Evolutionary conservation across 2,113 vertebrate genomes (phyloP).

Genomic region (Willisornis vidua): DNA sequence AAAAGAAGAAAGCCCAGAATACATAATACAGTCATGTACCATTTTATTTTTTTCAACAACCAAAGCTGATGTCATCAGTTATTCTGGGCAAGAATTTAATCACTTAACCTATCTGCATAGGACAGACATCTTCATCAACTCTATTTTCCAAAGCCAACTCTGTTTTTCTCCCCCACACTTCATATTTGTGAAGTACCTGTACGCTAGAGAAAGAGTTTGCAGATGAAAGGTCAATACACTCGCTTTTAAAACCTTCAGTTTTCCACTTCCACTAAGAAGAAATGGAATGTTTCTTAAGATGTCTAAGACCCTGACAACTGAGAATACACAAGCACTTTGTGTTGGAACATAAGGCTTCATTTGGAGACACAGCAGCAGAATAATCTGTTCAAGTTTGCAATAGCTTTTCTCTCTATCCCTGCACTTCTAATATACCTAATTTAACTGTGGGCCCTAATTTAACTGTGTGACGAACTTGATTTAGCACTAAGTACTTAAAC

Average conservation of each 20-base stretch:
- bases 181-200: not conserved
- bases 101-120: not conserved
- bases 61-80: not conserved
- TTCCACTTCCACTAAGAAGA: not conserved
- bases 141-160: not conserved
- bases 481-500: not conserved
- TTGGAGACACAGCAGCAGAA: not conserved
- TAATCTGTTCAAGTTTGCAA: not conserved
- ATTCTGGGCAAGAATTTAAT: not conserved
- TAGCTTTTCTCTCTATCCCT: not conserved
- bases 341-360: not conserved
- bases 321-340: not conserved
- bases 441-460: not conserved
- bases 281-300: not conserved
- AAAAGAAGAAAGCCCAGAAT: not conserved
- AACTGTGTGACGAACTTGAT: not conserved
- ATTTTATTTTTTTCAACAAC: not conserved
- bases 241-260: not conserved
- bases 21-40: not conserved
- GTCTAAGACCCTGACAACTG: not conserved
- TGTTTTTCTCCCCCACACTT: fast-evolving
- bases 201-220: not conserved
- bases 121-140: not conserved
- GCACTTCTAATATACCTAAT: not conserved
- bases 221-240: not conserved